Evolutionary conservation across 2,113 vertebrate genomes (phyloP).

Genomic region (Ciconia maguari): DNA sequence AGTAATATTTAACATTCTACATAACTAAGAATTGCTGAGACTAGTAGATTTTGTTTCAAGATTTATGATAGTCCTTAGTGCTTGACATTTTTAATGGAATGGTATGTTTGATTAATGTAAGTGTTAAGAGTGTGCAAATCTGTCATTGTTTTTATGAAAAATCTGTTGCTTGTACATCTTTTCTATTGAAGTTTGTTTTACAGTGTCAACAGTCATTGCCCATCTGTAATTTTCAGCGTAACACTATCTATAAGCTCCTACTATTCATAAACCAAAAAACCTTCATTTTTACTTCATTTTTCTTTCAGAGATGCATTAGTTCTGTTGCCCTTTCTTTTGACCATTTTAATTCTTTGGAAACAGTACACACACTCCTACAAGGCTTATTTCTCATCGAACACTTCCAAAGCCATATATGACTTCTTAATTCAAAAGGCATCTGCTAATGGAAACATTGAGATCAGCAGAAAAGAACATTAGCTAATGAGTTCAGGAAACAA

Average conservation of each 20-base stretch:
- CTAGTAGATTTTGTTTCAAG: conserved; percentile 20
- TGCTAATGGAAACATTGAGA: conserved; percentile 54
- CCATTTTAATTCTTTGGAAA: conserved; percentile 56
- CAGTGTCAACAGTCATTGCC: conserved; percentile 49
- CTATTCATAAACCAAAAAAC: conserved; percentile 28
- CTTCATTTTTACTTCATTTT: conserved; percentile 36
- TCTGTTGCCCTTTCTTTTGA: conserved; percentile 33
- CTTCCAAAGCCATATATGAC: conserved; percentile 44
- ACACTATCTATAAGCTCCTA: conserved; percentile 42
- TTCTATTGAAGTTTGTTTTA: conserved; percentile 42
- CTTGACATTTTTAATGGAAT: conserved; percentile 31
- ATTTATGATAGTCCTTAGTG: conserved; percentile 5
- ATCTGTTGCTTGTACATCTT: background rate
- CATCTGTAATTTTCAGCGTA: conserved; percentile 56
- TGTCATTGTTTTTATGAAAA: conserved; percentile 48
- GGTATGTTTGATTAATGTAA: conserved; percentile 50
- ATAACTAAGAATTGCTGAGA: conserved; percentile 22
- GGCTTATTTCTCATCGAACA: conserved; percentile 17
- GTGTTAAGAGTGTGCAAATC: conserved; percentile 18
- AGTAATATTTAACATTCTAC: background rate
- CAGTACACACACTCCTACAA: conserved; percentile 4
- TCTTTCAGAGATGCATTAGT: conserved; percentile 62
- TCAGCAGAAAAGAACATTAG: conserved; percentile 36
- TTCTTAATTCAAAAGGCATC: conserved; percentile 52
- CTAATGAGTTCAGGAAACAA: conserved; percentile 23